Evolutionary conservation across 2,888 invertebrate genomes (phyloP).

Genomic region (Iselma pallidipennis): DNA sequence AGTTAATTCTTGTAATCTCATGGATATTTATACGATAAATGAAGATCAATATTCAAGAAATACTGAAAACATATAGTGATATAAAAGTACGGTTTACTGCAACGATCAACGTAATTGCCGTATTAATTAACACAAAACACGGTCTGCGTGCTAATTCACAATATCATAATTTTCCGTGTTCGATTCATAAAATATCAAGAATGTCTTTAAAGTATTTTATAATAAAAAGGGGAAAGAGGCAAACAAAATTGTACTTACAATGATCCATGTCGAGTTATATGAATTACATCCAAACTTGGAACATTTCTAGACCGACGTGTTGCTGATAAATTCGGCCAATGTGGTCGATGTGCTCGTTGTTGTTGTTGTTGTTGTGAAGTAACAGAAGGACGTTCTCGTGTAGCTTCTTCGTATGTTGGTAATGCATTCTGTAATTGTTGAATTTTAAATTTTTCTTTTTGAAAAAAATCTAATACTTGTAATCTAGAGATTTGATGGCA

Average conservation of each 20-base stretch:
- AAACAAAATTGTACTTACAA: constrained; percentile 46
- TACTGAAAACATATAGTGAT: constrained; percentile 33
- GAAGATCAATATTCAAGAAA: constrained; percentile 36
- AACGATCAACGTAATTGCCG: constrained; percentile 42
- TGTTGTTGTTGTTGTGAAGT: neutral
- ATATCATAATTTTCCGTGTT: constrained; percentile 45
- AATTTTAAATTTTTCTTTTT: neutral
- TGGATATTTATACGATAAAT: constrained; percentile 27
- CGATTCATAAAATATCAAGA: constrained; percentile 25
- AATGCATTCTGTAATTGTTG: constrained; percentile 47
- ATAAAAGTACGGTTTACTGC: constrained; percentile 38
- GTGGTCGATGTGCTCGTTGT: constrained; percentile 48
- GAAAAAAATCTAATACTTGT: constrained; percentile 5
- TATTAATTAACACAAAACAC: constrained; percentile 48
- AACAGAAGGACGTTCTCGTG: constrained; percentile 48
- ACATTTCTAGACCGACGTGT: constrained; percentile 46
- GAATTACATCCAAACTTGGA: constrained; percentile 47
- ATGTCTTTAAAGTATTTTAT: neutral
- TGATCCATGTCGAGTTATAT: constrained; percentile 53
- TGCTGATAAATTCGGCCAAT: constrained; percentile 51
- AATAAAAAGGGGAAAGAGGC: too few species aligned
- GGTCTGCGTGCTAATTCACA: constrained; percentile 48
- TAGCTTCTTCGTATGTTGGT: constrained; percentile 60
- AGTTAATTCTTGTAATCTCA: constrained; percentile 9
- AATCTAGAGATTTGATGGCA: constrained; percentile 8